These are phyloP conservation scores for Vidua chalybeata DNA, from an alignment of 2,113 vertebrate species.

Conservation along the genomic window DNA sequence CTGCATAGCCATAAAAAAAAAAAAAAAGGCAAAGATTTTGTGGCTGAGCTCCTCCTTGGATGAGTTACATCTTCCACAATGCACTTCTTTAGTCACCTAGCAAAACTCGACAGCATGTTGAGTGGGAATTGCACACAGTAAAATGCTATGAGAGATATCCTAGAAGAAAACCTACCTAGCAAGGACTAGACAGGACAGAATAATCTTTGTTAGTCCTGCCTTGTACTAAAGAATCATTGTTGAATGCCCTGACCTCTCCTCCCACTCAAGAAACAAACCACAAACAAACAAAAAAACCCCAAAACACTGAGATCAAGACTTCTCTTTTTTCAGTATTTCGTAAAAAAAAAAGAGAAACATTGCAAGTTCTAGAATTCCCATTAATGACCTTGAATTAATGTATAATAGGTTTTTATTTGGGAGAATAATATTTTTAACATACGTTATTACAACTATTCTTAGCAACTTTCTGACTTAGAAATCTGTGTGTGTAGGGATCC, in stretches of 20 bases:
- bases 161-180: neutral
- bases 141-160: neutral
- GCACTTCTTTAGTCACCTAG: neutral
- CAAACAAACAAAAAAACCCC: neutral
- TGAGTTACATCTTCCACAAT: neutral
- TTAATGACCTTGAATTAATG: neutral
- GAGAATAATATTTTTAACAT: neutral
- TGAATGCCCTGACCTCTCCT: neutral
- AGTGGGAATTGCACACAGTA: neutral
- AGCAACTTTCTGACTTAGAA: neutral
- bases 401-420: neutral
- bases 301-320: neutral
- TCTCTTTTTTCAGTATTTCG: neutral
- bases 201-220: neutral
- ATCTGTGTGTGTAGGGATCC: neutral
- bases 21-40: neutral
- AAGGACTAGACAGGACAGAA: neutral
- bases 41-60: neutral
- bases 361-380: neutral
- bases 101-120: neutral
- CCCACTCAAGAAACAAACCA: rapidly evolving
- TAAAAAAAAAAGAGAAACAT: neutral
- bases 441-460: conserved; percentile 7
- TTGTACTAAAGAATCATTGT: neutral
- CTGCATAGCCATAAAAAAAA: neutral